Percentiles rank a stretch among this genome's conserved stretches.
Conservation (phyloP, 1,140 invertebrate species). For the Tetramorium parvispinum region DNA sequence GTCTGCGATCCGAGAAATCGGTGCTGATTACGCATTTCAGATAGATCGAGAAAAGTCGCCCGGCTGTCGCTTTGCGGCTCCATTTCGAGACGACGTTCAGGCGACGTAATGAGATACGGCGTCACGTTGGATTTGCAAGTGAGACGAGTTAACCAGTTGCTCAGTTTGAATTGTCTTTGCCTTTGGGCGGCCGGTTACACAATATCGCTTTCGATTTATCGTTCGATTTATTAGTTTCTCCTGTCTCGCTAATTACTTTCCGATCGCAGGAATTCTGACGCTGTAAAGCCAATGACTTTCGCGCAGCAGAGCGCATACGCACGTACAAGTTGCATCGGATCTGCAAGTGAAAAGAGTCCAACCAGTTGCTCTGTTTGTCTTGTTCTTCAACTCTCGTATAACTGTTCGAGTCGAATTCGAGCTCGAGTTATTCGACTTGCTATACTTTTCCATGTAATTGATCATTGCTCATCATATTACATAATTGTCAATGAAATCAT, state of each 20-base stretch:
- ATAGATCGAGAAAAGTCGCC: slow-evolving; percentile 45
- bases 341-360: slow-evolving; percentile 34
- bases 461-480: background rate
- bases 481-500: background rate
- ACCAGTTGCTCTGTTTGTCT: slow-evolving; percentile 16
- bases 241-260: slow-evolving; percentile 46
- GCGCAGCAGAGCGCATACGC: background rate
- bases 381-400: background rate
- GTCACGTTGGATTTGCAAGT: slow-evolving; percentile 53
- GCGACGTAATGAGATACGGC: slow-evolving; percentile 55
- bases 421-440: background rate
- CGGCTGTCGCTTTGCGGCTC: slow-evolving; percentile 62
- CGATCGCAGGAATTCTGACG: background rate
- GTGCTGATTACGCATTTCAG: slow-evolving; percentile 51
- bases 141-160: slow-evolving; percentile 50
- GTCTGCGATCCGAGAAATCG: slow-evolving; percentile 49
- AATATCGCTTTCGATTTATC: slow-evolving; percentile 45
- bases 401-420: background rate
- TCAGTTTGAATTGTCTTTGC: slow-evolving; percentile 39
- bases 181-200: slow-evolving; percentile 16
- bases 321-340: slow-evolving; percentile 21
- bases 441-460: background rate
- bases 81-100: slow-evolving; percentile 39
- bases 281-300: slow-evolving; percentile 15
- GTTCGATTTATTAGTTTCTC: slow-evolving; percentile 54